Evolutionary conservation across 2,888 invertebrate genomes (phyloP).

Genomic region (Lithophane ornitopus): DNA sequence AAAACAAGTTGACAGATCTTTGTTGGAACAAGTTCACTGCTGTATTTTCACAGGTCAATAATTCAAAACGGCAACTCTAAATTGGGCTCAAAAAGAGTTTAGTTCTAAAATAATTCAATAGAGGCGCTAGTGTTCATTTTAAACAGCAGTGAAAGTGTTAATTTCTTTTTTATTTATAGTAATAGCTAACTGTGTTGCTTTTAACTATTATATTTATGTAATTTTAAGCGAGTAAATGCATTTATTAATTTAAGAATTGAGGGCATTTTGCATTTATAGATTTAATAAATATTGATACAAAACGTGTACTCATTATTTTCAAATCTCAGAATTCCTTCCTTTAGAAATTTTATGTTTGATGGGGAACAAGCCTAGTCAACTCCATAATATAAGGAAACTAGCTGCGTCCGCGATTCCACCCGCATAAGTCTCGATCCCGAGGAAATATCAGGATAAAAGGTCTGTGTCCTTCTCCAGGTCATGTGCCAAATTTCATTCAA

Average conservation of each 20-base stretch:
- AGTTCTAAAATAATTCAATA: neutral
- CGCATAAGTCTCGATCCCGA: no score
- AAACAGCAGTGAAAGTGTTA: constrained; percentile 18
- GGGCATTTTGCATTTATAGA: constrained; percentile 57
- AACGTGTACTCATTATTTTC: neutral
- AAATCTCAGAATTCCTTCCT: neutral
- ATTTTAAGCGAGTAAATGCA: constrained; percentile 43
- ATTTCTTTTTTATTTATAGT: neutral
- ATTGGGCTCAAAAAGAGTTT: neutral
- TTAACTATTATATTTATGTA: constrained; percentile 18
- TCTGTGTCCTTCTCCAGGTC: no score
- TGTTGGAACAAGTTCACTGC: constrained; percentile 25
- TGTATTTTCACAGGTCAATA: constrained; percentile 12
- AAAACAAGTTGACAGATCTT: constrained; percentile 29
- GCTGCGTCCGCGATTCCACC: no score
- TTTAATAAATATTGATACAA: constrained; percentile 40
- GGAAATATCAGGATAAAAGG: no score
- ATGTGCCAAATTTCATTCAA: no score
- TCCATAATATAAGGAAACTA: neutral
- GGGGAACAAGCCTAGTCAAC: neutral
- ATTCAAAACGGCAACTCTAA: constrained; percentile 3
- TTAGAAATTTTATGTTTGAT: neutral
- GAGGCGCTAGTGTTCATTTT: constrained; percentile 4
- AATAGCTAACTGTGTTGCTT: neutral
- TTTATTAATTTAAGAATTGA: constrained; percentile 50